Evolutionary conservation across 2,797 vertebrate species (phyloP).

Genomic region (Centropyge bicolor): DNA sequence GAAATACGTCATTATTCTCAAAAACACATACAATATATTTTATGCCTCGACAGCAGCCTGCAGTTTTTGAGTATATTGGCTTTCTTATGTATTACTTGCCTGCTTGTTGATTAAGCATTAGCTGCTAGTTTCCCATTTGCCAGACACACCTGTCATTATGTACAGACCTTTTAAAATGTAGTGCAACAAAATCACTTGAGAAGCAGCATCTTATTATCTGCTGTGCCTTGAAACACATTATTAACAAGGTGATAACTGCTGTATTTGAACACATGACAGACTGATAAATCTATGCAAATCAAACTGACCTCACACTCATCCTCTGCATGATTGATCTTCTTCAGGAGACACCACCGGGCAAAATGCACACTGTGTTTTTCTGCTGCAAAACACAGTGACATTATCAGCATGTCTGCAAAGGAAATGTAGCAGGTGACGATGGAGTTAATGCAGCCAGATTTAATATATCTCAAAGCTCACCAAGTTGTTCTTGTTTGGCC

Average conservation of each 20-base stretch:
- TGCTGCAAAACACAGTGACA: slow-evolving; percentile 19
- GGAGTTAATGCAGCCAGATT: neutral
- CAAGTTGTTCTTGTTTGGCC: slow-evolving; percentile 67
- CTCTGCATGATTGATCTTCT: slow-evolving; percentile 53
- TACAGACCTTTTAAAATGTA: neutral
- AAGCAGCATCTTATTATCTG: neutral
- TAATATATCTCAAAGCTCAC: slow-evolving; percentile 44
- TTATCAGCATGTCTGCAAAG: no score
- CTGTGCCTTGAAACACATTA: neutral
- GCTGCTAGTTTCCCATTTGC: neutral
- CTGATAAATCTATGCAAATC: neutral
- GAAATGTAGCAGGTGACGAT: neutral
- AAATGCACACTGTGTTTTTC: slow-evolving; percentile 47
- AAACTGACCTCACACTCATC: slow-evolving; percentile 65
- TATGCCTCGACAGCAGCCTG: neutral
- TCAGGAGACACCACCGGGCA: slow-evolving; percentile 48
- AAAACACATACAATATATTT: neutral
- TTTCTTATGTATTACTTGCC: neutral
- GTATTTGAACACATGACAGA: no score
- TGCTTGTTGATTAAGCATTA: neutral
- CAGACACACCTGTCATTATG: neutral
- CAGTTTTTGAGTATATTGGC: neutral
- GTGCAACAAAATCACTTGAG: neutral
- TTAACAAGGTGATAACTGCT: neutral
- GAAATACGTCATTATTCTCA: slow-evolving; percentile 8